phyloP scores from a whole-genome alignment of 2,888 invertebrate species.

The Erebia ligea region DNA sequence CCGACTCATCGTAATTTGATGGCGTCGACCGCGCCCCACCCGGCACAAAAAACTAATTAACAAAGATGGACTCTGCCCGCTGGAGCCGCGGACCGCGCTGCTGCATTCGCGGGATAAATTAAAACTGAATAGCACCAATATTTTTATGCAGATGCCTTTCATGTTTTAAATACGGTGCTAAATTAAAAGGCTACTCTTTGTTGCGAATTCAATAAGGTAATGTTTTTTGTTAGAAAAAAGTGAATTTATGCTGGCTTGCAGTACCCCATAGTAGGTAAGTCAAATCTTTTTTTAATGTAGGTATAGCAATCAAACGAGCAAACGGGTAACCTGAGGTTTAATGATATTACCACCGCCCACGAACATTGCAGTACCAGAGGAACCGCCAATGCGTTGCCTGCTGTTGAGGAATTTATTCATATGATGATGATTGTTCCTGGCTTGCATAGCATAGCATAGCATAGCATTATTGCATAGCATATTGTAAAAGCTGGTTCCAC shows the following conservation, averaged over 20 bases:
- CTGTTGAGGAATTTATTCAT: no score
- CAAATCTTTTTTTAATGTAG: no score
- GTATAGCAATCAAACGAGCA: no score
- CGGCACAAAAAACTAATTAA: constrained; percentile 82
- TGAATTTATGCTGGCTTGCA: constrained; percentile 6
- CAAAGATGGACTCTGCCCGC: constrained; percentile 62
- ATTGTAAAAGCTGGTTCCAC: no score
- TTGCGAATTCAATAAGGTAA: constrained; percentile 23
- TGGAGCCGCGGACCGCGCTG: constrained; percentile 46
- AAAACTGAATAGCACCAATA: constrained; percentile 25
- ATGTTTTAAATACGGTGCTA: constrained; percentile 11
- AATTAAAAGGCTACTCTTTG: constrained; percentile 18
- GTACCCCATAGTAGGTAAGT: no score
- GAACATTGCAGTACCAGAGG: no score
- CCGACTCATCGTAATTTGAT: constrained; percentile 84
- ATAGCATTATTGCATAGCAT: no score
- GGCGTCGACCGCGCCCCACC: constrained; percentile 77
- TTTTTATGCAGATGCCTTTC: constrained; percentile 26
- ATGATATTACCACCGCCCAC: no score
- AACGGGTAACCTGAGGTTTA: no score
- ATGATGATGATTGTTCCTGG: no score
- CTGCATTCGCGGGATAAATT: constrained; percentile 44
- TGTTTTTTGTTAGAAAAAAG: neutral
- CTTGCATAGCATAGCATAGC: no score
- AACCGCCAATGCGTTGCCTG: no score